These are phyloP conservation scores for Seladonia tumulorum DNA, from an alignment of 2,888 invertebrate species.

Conservation along the genomic window DNA sequence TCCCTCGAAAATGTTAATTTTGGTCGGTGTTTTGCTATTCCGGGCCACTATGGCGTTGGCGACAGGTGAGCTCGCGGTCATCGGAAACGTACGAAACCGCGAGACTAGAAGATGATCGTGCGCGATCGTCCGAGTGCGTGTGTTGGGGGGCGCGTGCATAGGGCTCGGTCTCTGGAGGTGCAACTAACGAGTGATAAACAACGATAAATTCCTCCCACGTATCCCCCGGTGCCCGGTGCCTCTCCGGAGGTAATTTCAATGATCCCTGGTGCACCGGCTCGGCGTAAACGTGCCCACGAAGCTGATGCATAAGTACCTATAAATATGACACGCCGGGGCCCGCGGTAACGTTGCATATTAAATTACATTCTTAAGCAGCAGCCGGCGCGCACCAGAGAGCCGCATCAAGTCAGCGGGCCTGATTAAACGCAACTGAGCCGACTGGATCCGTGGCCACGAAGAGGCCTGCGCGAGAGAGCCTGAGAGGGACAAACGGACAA, in stretches of 20 bases:
- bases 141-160: background rate
- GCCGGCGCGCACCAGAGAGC: constrained; percentile 62
- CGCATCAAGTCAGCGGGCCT: constrained; percentile 70
- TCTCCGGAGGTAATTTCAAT: constrained; percentile 71
- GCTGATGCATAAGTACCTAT: constrained; percentile 78
- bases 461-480: background rate
- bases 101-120: background rate
- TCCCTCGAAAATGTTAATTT: background rate
- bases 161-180: constrained; percentile 18
- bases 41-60: background rate
- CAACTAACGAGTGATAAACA: constrained; percentile 69
- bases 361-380: constrained; percentile 80
- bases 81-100: background rate
- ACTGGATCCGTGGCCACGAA: constrained; percentile 25
- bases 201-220: constrained; percentile 72
- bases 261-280: constrained; percentile 62
- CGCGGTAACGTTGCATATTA: constrained; percentile 80
- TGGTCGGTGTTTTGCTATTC: background rate
- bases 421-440: constrained; percentile 67
- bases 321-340: constrained; percentile 76
- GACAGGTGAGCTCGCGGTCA: background rate
- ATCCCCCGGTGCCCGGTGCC: constrained; percentile 20
- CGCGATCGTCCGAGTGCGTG: background rate
- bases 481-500: constrained; percentile 29
- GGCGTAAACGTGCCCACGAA: constrained; percentile 70